Percentiles rank a stretch among this genome's conserved stretches.
phyloP scores from a whole-genome alignment of 2,888 invertebrate species.

The Calephelis perditalis region DNA sequence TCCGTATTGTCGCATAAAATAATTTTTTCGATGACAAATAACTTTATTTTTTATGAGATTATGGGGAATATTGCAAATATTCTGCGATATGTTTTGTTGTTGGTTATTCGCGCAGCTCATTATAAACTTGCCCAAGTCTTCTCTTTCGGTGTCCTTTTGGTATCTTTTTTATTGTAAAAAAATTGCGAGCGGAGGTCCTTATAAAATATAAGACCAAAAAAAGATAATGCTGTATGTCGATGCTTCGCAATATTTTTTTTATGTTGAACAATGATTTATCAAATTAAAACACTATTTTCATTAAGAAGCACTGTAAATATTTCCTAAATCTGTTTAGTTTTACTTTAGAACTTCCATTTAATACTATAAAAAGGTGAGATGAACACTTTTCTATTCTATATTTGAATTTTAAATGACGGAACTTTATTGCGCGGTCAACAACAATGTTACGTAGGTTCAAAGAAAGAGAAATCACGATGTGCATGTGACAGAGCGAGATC shows the following conservation, averaged over 20 bases:
- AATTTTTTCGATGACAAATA: conserved; percentile 46
- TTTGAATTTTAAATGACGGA: conserved; percentile 14
- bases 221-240: not conserved
- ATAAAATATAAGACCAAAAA: not conserved
- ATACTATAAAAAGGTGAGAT: not conserved
- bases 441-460: conserved; percentile 1
- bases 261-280: not conserved
- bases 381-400: conserved; percentile 8
- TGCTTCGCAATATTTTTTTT: not conserved
- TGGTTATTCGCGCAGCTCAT: conserved; percentile 56
- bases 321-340: not conserved
- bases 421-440: conserved; percentile 1
- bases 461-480: not conserved
- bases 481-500: not conserved
- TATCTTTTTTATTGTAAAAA: not conserved
- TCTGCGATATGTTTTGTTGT: conserved; percentile 43
- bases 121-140: conserved; percentile 35
- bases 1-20: conserved; percentile 55
- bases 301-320: not conserved
- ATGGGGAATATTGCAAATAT: conserved; percentile 39
- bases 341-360: not conserved
- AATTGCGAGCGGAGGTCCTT: not conserved
- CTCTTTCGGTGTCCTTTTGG: not conserved
- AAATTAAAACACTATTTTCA: not conserved
- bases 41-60: conserved; percentile 41